Conservation (phyloP, 2,797 vertebrate genomes). For the Pristis pectinata region DNA sequence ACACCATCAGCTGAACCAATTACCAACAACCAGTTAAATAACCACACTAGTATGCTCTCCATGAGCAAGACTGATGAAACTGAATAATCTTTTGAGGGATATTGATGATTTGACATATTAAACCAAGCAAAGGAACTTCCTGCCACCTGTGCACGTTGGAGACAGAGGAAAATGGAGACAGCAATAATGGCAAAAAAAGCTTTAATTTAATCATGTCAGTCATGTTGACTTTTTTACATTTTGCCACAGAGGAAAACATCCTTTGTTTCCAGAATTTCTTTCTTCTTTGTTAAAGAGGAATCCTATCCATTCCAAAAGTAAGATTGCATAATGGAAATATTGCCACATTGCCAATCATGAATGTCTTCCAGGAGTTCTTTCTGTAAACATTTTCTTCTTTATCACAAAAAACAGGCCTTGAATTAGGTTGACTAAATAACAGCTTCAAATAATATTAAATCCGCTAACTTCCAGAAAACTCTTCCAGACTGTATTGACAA, state of each 20-base stretch:
- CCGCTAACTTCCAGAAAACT: not conserved
- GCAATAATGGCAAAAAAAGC: not conserved
- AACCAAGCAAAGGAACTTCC: not conserved
- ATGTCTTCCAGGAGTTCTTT: not conserved
- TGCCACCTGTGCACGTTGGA: not conserved
- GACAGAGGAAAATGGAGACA: not conserved
- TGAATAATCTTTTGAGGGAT: not conserved
- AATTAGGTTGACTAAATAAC: not conserved
- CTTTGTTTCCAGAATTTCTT: not conserved
- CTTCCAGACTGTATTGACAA: not conserved
- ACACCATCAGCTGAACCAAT: not conserved
- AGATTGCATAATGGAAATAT: not conserved
- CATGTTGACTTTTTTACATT: not conserved
- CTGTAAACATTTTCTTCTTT: not conserved
- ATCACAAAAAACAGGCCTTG: not conserved
- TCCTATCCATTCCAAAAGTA: not conserved
- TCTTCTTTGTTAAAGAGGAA: not conserved
- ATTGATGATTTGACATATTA: not conserved
- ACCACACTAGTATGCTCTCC: not conserved
- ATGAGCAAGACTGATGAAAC: not conserved
- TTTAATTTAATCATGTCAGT: not conserved
- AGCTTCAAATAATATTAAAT: not conserved
- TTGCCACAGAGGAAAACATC: not conserved
- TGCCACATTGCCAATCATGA: not conserved
- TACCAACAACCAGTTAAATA: not conserved